phyloP scores from a whole-genome alignment of 2,888 invertebrate species.

The Mimas tiliae region DNA sequence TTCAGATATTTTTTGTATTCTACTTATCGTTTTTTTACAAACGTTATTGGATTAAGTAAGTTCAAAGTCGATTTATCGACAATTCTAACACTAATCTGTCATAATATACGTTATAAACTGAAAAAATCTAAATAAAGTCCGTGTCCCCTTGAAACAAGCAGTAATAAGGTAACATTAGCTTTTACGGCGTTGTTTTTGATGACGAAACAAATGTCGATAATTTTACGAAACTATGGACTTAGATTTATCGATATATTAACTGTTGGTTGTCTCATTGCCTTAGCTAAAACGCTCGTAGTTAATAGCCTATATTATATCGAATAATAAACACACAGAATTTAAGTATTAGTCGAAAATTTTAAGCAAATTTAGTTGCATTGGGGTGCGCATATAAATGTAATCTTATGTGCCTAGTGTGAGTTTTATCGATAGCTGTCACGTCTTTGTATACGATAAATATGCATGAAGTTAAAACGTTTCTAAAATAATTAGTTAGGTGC shows the following conservation, averaged over 20 bases:
- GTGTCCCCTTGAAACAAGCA: background rate
- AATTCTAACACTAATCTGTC: background rate
- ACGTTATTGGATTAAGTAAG: too few relatives aligned
- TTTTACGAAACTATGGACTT: constrained; percentile 7
- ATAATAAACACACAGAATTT: background rate
- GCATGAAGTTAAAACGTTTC: too few relatives aligned
- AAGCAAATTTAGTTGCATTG: background rate
- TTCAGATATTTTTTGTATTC: background rate
- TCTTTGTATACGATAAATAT: too few relatives aligned
- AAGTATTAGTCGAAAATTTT: too few relatives aligned
- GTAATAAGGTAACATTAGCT: background rate
- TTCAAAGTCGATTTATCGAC: background rate
- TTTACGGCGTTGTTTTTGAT: background rate
- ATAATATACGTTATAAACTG: background rate
- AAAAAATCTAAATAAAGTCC: background rate
- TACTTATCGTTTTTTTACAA: background rate
- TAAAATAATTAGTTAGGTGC: too few relatives aligned
- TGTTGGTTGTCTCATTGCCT: constrained; percentile 23
- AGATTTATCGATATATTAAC: constrained; percentile 13
- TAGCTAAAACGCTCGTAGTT: constrained; percentile 15
- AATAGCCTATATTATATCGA: constrained; percentile 6
- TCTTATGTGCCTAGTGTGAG: background rate
- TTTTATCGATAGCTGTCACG: too few relatives aligned
- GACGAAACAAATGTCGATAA: background rate
- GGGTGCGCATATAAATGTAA: constrained; percentile 17